These are phyloP conservation scores for Kryptolebias ocellatus DNA, from an alignment of 2,797 vertebrate species.

Conservation along the genomic window DNA sequence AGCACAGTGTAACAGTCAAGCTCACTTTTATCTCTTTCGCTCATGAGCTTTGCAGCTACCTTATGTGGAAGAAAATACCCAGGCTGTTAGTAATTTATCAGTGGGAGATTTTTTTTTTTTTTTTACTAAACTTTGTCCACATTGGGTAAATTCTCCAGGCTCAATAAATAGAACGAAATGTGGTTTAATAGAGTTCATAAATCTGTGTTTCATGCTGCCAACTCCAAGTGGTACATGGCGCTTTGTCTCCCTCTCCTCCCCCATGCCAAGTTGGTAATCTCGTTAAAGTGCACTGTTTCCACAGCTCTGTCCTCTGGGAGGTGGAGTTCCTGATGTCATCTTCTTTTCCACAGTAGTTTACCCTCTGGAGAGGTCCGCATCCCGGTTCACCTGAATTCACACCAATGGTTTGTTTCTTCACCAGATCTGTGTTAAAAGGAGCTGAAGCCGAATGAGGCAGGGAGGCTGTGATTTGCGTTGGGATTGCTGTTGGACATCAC, in stretches of 20 bases:
- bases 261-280: slow-evolving; percentile 70
- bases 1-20: slow-evolving; percentile 49
- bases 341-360: slow-evolving; percentile 56
- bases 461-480: slow-evolving; percentile 28
- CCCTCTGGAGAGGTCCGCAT: slow-evolving; percentile 47
- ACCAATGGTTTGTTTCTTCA: slow-evolving; percentile 26
- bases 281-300: slow-evolving; percentile 78
- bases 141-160: slow-evolving; percentile 74
- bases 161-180: slow-evolving; percentile 81
- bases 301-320: slow-evolving; percentile 64
- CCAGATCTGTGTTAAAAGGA: slow-evolving; percentile 30
- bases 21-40: slow-evolving; percentile 57
- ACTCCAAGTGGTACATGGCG: slow-evolving; percentile 67
- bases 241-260: slow-evolving; percentile 49
- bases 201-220: slow-evolving; percentile 83
- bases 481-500: slow-evolving; percentile 64
- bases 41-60: slow-evolving; percentile 48
- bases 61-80: slow-evolving; percentile 59
- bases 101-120: slow-evolving; percentile 58
- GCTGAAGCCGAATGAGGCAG: slow-evolving; percentile 3
- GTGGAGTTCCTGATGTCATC: slow-evolving; percentile 66
- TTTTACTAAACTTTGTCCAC: slow-evolving; percentile 58
- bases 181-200: slow-evolving; percentile 85
- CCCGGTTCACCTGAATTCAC: slow-evolving; percentile 45
- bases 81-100: slow-evolving; percentile 77